Evolutionary conservation across 2,888 invertebrate species (phyloP), one percentile per base, ranked within the genome.

Genomic region (Apantesis nais): DNA sequence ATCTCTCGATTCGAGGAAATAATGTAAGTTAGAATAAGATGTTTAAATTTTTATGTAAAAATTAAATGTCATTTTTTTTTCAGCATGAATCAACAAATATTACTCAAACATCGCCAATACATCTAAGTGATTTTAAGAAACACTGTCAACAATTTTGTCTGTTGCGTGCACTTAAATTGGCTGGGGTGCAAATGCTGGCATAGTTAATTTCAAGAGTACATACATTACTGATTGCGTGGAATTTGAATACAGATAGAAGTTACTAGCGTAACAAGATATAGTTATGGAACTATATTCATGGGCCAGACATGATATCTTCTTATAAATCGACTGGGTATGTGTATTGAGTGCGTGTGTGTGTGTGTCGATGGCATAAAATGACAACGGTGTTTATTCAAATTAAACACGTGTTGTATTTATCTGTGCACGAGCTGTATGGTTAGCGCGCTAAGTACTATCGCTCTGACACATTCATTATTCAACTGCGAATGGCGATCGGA

Each of bases 391-490:
- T 68, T 74, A 65, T 72, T 72, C 62, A 64, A 64, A 74, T 72
- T 66, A 67, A 75, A 68, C 74, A 72, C 71, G 71, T 80, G 74
- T 76, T 69, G 48, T 52, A n/a, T 52, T 52, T 52, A 67, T 78
- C 41, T 44, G 52, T 76, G 73, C 66, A 74, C 70, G 68, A 71
- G 60, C 58, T 74, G n/a, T 71, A 75, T 71, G 80, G 80, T 71
- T 73, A 77, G 74, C 75, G 75, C 81, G 68, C 74, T 84, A 80
- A 88, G 85, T 80, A 83, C 83, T 86, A 86, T 87, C 81, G 80
- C 75, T 74, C 84, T 79, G 80, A 83, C 78, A 85, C 86, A 90
- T 92, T 90, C 87, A 93, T 92, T 92, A 92, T 92, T 92, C 89
- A 92, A 79, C 82, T 78, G 77, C 79, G 79, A 86, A 85, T 85